phyloP scores from a whole-genome alignment of 2,888 invertebrate genomes.

The Drosophila nigricruria region DNA sequence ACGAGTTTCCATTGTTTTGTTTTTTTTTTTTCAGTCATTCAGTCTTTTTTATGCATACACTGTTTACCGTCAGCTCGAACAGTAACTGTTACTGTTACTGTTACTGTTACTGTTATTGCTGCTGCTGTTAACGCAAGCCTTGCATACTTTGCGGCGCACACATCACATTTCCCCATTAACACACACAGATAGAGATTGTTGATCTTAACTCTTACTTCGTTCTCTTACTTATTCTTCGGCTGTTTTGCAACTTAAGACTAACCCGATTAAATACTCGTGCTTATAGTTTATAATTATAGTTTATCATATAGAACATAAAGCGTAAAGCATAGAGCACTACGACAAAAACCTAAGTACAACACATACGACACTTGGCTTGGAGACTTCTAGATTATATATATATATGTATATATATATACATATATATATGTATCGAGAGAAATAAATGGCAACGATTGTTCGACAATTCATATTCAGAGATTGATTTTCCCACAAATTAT shows the following conservation, averaged over 20 bases:
- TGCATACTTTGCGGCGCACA: constrained; percentile 55
- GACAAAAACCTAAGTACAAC: constrained; percentile 77
- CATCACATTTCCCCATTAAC: constrained; percentile 70
- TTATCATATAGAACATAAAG: constrained; percentile 70
- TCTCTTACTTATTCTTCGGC: constrained; percentile 1
- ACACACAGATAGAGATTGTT: constrained; percentile 44
- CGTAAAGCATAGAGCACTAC: constrained; percentile 55
- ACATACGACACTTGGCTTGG: constrained; percentile 62
- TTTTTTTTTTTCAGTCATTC: constrained; percentile 65
- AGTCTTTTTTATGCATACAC: constrained; percentile 64
- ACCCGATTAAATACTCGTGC: constrained; percentile 28
- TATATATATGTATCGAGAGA: constrained; percentile 43
- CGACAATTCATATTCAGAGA: constrained; percentile 83
- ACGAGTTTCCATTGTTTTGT: constrained; percentile 38
- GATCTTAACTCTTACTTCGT: constrained; percentile 48
- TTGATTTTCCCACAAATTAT: constrained; percentile 65
- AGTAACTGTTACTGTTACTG: constrained; percentile 11
- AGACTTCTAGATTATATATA: constrained; percentile 45
- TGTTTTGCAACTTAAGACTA: constrained; percentile 59
- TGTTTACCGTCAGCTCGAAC: constrained; percentile 46
- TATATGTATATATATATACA: constrained; percentile 42
- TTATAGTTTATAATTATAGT: constrained; percentile 25
- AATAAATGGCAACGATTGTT: constrained; percentile 83
- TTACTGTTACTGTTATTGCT: constrained; percentile 6
- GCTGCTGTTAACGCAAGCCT: constrained; percentile 4